phyloP scores from a whole-genome alignment of 1,140 invertebrate species.

The Drosophila nannoptera region DNA sequence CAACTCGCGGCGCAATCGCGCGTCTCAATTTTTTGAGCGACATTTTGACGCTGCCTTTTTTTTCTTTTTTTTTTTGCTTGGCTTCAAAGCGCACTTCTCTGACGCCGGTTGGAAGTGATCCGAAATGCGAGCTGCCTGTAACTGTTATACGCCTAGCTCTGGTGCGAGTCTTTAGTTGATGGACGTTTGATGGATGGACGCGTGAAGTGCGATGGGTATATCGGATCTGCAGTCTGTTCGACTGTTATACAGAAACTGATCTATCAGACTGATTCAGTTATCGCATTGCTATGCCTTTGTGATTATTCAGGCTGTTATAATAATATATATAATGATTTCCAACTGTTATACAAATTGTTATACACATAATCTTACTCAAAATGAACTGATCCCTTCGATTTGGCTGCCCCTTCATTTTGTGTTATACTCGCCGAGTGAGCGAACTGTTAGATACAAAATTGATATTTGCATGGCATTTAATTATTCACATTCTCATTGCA shows the following conservation, averaged over 20 bases:
- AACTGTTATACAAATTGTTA: constrained; percentile 12
- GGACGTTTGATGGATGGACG: constrained; percentile 23
- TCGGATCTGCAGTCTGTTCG: background rate
- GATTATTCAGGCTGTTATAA: no score
- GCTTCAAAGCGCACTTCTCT: constrained; percentile 18
- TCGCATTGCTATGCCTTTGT: no score
- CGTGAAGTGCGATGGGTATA: background rate
- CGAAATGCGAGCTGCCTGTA: constrained; percentile 20
- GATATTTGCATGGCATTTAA: constrained; percentile 7
- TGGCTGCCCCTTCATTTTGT: no score
- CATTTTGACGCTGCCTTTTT: constrained; percentile 65
- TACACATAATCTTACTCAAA: background rate
- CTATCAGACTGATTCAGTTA: background rate
- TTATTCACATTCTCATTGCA: background rate
- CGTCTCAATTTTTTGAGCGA: constrained; percentile 50
- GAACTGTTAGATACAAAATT: background rate
- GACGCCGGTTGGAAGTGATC: constrained; percentile 37
- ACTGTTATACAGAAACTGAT: background rate
- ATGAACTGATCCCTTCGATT: no score
- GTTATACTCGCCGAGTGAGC: background rate
- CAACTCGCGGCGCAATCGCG: constrained; percentile 29
- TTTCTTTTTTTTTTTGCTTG: constrained; percentile 27
- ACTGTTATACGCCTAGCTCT: constrained; percentile 27
- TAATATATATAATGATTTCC: background rate
- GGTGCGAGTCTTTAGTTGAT: constrained; percentile 8